Conservation (phyloP, 92 coral and sea anemone genomes). For the Porites lobata region DNA sequence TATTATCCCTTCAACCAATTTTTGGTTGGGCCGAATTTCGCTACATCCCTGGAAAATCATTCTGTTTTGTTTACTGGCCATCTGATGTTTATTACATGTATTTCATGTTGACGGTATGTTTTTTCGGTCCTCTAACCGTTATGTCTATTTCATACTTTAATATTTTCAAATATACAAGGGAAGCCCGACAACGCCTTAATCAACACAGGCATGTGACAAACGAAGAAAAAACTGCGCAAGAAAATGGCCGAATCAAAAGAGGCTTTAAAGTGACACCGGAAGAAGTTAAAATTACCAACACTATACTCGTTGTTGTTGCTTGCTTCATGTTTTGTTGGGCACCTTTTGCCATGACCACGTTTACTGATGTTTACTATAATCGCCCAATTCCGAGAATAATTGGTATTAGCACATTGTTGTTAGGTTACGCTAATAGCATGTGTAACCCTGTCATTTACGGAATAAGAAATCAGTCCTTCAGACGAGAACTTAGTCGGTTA, state of each 20-base stretch:
- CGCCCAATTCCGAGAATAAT: slow-evolving; percentile 68
- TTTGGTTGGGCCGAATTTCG: slow-evolving; percentile 88
- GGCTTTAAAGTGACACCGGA: slow-evolving; percentile 63
- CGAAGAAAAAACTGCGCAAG: neutral
- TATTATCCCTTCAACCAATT: slow-evolving; percentile 81
- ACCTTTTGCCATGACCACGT: slow-evolving; percentile 91
- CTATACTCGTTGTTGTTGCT: slow-evolving; percentile 86
- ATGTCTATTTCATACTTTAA: slow-evolving; percentile 80
- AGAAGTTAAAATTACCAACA: slow-evolving; percentile 84
- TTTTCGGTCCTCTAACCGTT: slow-evolving; percentile 79
- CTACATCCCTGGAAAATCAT: slow-evolving; percentile 83
- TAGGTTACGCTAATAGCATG: slow-evolving; percentile 94
- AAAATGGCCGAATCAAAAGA: neutral
- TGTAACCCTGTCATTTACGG: slow-evolving; percentile 83
- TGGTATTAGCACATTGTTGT: slow-evolving; percentile 73
- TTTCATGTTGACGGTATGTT: slow-evolving; percentile 76
- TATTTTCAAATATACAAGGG: slow-evolving; percentile 75
- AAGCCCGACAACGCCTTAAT: neutral
- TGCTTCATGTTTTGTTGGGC: slow-evolving; percentile 89
- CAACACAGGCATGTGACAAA: neutral
- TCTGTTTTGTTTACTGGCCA: slow-evolving; percentile 90
- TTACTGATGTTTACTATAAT: slow-evolving; percentile 74
- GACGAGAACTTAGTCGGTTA: slow-evolving; percentile 51
- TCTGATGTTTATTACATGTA: slow-evolving; percentile 81
- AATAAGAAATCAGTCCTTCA: slow-evolving; percentile 58